These are phyloP conservation scores for Centropyge bicolor DNA, from an alignment of 2,797 vertebrate species.

Conservation along the genomic window DNA sequence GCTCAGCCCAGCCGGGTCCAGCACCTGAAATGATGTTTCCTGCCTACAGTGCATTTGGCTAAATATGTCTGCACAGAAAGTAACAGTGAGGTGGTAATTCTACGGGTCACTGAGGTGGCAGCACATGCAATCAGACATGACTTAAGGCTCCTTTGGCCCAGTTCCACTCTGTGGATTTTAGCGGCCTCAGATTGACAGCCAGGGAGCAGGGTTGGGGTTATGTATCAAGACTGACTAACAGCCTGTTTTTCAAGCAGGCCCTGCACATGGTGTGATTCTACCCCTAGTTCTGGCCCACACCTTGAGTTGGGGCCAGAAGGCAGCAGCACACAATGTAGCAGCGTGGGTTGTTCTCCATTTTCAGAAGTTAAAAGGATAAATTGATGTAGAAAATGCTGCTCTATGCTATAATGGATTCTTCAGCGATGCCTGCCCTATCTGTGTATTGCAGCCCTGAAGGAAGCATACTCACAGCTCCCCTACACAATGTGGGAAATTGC, in stretches of 20 bases:
- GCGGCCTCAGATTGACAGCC: constrained; percentile 60
- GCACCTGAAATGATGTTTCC: constrained; percentile 36
- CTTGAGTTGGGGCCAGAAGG: constrained; percentile 76
- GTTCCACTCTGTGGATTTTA: constrained; percentile 61
- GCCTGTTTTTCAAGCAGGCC: constrained; percentile 53
- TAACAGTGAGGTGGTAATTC: constrained; percentile 55
- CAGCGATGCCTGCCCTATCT: constrained; percentile 83
- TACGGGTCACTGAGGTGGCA: constrained; percentile 56
- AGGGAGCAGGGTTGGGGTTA: constrained; percentile 49
- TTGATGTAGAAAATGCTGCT: constrained; percentile 81
- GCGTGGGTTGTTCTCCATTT: constrained; percentile 80
- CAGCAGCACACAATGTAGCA: constrained; percentile 74
- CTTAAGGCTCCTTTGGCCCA: constrained; percentile 61
- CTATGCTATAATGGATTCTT: constrained; percentile 85
- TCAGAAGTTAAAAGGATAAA: constrained; percentile 83
- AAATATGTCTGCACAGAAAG: constrained; percentile 55
- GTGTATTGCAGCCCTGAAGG: constrained; percentile 85
- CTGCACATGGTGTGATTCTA: constrained; percentile 57
- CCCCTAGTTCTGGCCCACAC: constrained; percentile 77
- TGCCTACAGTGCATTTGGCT: constrained; percentile 37
- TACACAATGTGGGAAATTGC: constrained; percentile 86
- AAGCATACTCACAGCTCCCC: constrained; percentile 78
- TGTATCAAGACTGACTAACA: constrained; percentile 64
- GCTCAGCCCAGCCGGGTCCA: constrained; percentile 6
- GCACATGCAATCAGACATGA: constrained; percentile 66